Evolutionary conservation across 2,888 invertebrate genomes (phyloP).

Genomic region (Mesoligia furuncula): DNA sequence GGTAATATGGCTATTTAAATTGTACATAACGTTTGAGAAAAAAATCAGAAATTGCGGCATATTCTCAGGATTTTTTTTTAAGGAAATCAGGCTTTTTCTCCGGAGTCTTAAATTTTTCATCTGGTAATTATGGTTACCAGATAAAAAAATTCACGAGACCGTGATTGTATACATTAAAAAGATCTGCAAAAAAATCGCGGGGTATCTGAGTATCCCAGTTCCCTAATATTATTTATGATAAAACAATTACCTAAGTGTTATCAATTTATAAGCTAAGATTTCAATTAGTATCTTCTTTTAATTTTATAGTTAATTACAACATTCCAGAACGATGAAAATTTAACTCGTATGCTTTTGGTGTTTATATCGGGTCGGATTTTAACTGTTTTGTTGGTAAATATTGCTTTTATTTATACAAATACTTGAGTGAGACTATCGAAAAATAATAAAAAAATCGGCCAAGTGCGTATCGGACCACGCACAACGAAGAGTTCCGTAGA

Average conservation of each 20-base stretch:
- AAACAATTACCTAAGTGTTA: conserved; percentile 29
- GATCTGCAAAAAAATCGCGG: not conserved
- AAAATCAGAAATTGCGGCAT: too few relatives aligned
- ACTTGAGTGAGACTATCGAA: too few relatives aligned
- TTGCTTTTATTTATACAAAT: not conserved
- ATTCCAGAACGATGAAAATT: conserved; percentile 1
- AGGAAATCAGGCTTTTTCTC: too few relatives aligned
- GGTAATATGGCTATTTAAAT: too few relatives aligned
- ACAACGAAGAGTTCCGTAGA: too few relatives aligned
- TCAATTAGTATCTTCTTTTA: not conserved
- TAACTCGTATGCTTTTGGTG: conserved; percentile 5
- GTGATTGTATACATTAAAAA: not conserved
- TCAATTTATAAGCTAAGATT: conserved; percentile 10
- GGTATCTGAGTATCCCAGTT: conserved; percentile 5
- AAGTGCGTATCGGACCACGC: too few relatives aligned
- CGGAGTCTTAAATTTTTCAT: too few relatives aligned
- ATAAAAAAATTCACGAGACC: too few relatives aligned
- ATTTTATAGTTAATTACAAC: conserved; percentile 8
- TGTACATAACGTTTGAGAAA: too few relatives aligned
- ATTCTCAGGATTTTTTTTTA: too few relatives aligned
- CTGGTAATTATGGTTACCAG: too few relatives aligned
- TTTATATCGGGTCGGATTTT: not conserved
- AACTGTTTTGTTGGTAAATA: conserved; percentile 14
- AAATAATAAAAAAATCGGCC: too few relatives aligned
- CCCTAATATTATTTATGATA: conserved; percentile 18